Base-by-base conservation (phyloP, 2,113 vertebrate genomes). In the Nesoenas mayeri region DNA sequence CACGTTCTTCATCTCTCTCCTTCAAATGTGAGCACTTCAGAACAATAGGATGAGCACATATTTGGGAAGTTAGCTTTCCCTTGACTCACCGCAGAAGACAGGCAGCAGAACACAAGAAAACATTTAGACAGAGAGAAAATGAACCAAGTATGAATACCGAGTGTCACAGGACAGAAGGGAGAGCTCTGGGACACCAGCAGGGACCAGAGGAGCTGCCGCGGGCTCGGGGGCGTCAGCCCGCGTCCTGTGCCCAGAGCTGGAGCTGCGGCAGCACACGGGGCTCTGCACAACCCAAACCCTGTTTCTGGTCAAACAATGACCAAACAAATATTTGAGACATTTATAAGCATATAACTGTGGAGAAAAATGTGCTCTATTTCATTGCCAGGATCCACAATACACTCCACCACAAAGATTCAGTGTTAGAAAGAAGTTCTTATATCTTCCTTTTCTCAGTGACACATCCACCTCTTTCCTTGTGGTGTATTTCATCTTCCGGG, bases 251-350 rank as follows among this genome's bases (percentile, higher is more conserved):
- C 56, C 44, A 21, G 25, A 36, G 31, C 32, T 48, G 25, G 26
- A 42, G 7, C 9, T 42, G 70, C 53, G 48, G 28, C 25, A 67
- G 31, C 17, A 40, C 15, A 4, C 11, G 18, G 34, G 22, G 79
- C 31, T 61, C 60, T 40, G 47, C 38, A 50, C 32, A 25, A 34
- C 42, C 28, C 1, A 3, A 69, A 32, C 15, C 25, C 22, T 20
- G 32, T n/a, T 73, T 44, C 42, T 69, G 42, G 34, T 56, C 62
- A 91, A 80, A 89, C n/a, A 92, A 15, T 38, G 67, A 89, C 32
- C 13, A 56, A 32, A 51, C 58, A 69, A 89, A 89, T 69, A 75
- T 3, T 56, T 44, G 20, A 89, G 40, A 73, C 78, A 73, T 80
- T 96, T 80, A 84, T 57, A 4, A 87, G 32, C 14, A n/a, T 66